Evolutionary conservation across 1,140 invertebrate genomes (phyloP).

Genomic region (Lerema accius): DNA sequence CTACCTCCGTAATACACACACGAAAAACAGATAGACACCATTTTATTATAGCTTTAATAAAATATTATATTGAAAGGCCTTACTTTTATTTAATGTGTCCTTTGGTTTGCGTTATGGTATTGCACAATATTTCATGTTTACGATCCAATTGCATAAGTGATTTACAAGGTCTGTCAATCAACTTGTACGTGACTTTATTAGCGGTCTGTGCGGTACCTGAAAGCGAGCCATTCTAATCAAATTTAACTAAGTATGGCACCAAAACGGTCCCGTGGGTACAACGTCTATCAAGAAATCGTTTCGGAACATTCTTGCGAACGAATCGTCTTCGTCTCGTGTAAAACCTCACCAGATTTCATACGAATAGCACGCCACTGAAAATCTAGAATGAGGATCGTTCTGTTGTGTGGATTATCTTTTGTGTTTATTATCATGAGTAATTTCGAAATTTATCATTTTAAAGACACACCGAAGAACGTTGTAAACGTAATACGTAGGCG

Average conservation of each 20-base stretch:
- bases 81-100: too few species aligned
- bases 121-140: too few species aligned
- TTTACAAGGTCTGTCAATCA: slow-evolving; percentile 56
- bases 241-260: slow-evolving; percentile 61
- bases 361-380: slow-evolving; percentile 48
- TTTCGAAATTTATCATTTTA: slow-evolving; percentile 45
- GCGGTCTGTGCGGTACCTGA: slow-evolving; percentile 52
- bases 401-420: slow-evolving; percentile 45
- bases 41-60: too few species aligned
- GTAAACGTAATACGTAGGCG: slow-evolving; percentile 7
- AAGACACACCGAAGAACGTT: slow-evolving; percentile 1
- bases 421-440: slow-evolving; percentile 42
- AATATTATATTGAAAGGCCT: too few species aligned
- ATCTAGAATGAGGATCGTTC: slow-evolving; percentile 51
- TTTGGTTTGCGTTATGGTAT: too few species aligned
- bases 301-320: slow-evolving; percentile 36
- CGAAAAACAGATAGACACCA: too few species aligned
- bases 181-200: slow-evolving; percentile 59
- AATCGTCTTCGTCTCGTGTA: slow-evolving; percentile 44
- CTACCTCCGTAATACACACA: too few species aligned
- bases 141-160: slow-evolving; percentile 45
- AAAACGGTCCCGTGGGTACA: slow-evolving; percentile 60
- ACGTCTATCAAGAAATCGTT: slow-evolving; percentile 37
- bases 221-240: slow-evolving; percentile 71
- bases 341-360: slow-evolving; percentile 48